Percentiles rank a stretch among this genome's conserved stretches.
Evolutionary conservation across 2,797 vertebrate species (phyloP).

Genomic region (Crocodylus rhombifer): DNA sequence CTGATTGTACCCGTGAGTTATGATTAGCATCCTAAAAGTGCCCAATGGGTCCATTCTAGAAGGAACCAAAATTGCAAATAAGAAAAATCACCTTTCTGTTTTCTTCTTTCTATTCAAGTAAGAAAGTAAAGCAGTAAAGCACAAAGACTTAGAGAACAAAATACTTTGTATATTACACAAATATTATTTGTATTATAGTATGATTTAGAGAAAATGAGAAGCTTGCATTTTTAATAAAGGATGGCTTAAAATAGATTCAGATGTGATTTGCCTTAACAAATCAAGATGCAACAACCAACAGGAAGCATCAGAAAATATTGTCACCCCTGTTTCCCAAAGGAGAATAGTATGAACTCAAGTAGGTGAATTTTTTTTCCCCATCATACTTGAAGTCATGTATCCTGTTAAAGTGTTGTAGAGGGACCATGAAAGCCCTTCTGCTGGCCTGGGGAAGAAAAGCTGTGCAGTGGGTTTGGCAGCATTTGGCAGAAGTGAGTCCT

Average conservation of each 20-base stretch:
- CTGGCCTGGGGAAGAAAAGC: not conserved
- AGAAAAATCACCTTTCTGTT: not conserved
- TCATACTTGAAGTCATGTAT: rapidly evolving
- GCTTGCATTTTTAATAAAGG: conserved; percentile 56
- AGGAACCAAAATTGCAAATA: not conserved
- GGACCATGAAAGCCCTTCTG: too few species aligned
- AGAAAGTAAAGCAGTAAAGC: not conserved
- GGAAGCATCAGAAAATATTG: conserved; percentile 14
- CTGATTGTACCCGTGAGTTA: not conserved
- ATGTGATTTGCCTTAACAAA: conserved; percentile 42
- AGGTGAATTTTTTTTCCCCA: not conserved
- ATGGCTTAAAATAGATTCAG: conserved; percentile 40
- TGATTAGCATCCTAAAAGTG: not conserved
- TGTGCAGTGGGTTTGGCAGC: not conserved
- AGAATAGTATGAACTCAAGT: not conserved
- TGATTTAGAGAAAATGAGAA: conserved; percentile 62
- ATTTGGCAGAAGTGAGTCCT: too few species aligned
- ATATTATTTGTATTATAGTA: conserved; percentile 50
- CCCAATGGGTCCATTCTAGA: not conserved
- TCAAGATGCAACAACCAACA: not conserved
- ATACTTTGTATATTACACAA: conserved; percentile 42
- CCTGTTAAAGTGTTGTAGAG: not conserved
- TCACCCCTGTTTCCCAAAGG: not conserved
- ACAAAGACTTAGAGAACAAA: not conserved
- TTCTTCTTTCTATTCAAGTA: conserved; percentile 33